phyloP scores from a whole-genome alignment of 2,888 invertebrate genomes.

The Idaea dimidiata region DNA sequence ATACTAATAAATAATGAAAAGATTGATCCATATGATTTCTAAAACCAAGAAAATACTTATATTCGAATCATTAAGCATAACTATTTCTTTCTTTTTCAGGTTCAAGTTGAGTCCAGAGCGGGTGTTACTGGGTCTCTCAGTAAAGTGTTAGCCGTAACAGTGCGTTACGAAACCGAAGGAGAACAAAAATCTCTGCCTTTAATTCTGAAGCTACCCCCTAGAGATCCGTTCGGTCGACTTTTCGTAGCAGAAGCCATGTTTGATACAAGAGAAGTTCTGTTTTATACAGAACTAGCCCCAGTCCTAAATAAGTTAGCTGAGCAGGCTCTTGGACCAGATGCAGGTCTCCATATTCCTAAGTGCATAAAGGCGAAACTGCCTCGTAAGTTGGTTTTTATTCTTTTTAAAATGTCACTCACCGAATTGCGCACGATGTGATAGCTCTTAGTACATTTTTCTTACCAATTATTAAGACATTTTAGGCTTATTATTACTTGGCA shows the following conservation, averaged over 20 bases:
- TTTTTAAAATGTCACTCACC: too few species aligned
- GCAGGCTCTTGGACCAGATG: conserved; percentile 73
- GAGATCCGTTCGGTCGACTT: conserved; percentile 88
- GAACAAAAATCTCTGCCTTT: conserved; percentile 69
- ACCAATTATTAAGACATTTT: too few species aligned
- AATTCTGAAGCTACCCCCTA: conserved; percentile 88
- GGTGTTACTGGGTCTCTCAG: conserved; percentile 88
- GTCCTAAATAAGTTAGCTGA: conserved; percentile 85
- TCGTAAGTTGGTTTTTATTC: conserved; percentile 40
- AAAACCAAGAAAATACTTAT: not conserved
- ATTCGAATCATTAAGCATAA: not conserved
- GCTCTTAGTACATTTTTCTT: too few species aligned
- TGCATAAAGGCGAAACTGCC: conserved; percentile 87
- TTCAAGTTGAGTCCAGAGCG: conserved; percentile 73
- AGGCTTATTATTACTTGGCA: not conserved
- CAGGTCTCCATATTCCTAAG: conserved; percentile 74
- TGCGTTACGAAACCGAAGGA: conserved; percentile 79
- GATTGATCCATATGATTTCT: not conserved
- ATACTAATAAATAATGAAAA: too few species aligned
- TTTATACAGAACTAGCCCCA: conserved; percentile 89
- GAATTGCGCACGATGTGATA: too few species aligned
- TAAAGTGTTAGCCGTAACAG: conserved; percentile 87
- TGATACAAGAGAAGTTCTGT: conserved; percentile 89
- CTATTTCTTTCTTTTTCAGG: conserved; percentile 35
- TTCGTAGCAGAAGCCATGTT: conserved; percentile 92